phyloP scores from a whole-genome alignment of 1,140 invertebrate genomes.

The Protaetia brevitarsis region DNA sequence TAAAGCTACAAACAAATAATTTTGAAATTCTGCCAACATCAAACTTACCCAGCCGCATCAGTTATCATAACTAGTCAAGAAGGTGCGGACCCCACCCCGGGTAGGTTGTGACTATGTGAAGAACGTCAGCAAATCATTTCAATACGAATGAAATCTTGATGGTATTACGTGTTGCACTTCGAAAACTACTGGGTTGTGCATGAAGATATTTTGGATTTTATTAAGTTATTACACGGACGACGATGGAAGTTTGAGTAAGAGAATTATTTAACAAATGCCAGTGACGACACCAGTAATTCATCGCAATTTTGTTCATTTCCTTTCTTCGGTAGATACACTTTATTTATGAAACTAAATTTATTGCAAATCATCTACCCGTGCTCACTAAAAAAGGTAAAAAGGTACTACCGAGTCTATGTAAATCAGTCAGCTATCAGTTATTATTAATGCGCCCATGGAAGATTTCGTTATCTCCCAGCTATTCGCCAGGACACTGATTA shows the following conservation, averaged over 20 bases:
- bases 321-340: too few relatives aligned
- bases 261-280: too few relatives aligned
- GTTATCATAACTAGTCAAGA: neutral
- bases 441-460: too few relatives aligned
- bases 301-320: too few relatives aligned
- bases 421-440: too few relatives aligned
- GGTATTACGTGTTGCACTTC: neutral
- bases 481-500: too few relatives aligned
- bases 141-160: neutral
- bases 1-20: neutral
- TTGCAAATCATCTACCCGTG: too few relatives aligned
- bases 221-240: conserved; percentile 12
- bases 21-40: neutral
- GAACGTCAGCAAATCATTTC: neutral
- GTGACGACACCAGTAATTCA: too few relatives aligned
- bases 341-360: too few relatives aligned
- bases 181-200: neutral
- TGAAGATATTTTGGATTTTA: neutral
- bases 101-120: neutral
- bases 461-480: too few relatives aligned
- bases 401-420: too few relatives aligned
- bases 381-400: too few relatives aligned
- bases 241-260: neutral
- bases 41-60: neutral
- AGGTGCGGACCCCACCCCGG: neutral